These are phyloP conservation scores for Panulirus ornatus DNA, from an alignment of 1,140 invertebrate genomes.

Conservation along the genomic window DNA sequence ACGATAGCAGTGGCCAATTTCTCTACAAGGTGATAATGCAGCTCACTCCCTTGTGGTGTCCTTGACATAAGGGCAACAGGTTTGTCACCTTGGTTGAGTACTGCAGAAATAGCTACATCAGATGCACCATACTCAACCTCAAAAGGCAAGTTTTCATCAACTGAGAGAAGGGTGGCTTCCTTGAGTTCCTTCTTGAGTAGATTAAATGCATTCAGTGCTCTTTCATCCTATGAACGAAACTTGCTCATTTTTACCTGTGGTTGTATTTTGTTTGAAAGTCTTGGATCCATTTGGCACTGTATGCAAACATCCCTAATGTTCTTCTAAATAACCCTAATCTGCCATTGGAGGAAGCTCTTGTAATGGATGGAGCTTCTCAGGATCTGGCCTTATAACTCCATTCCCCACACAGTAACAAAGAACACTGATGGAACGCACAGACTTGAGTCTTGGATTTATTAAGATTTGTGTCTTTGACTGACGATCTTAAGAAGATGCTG, in stretches of 20 bases:
- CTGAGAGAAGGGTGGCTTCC: slow-evolving; percentile 33
- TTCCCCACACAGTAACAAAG: slow-evolving; percentile 42
- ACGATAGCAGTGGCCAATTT: slow-evolving; percentile 14
- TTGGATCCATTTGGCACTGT: slow-evolving; percentile 53
- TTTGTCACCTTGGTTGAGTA: slow-evolving; percentile 47
- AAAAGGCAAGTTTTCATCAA: slow-evolving; percentile 46
- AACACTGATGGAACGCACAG: slow-evolving; percentile 18
- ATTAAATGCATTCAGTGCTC: slow-evolving; percentile 34
- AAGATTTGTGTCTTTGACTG: slow-evolving; percentile 16
- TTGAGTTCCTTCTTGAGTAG: slow-evolving; percentile 36
- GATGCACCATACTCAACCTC: slow-evolving; percentile 42
- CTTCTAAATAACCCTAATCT: slow-evolving; percentile 18
- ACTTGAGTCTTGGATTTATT: slow-evolving; percentile 30
- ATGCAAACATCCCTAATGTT: slow-evolving; percentile 44
- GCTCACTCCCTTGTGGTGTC: too few relatives aligned
- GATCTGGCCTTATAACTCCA: slow-evolving; percentile 42
- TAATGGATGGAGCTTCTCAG: slow-evolving; percentile 44
- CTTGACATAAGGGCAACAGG: slow-evolving; percentile 49
- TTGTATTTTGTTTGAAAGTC: slow-evolving; percentile 46
- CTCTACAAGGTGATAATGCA: slow-evolving; percentile 40
- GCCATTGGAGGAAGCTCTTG: slow-evolving; percentile 31
- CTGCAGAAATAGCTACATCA: slow-evolving; percentile 38
- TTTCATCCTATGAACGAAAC: slow-evolving; percentile 35
- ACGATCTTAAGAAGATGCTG: too few relatives aligned
- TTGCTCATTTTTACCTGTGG: slow-evolving; percentile 1